Conservation (phyloP, 1,140 invertebrate genomes). For the Chironomus tepperi region DNA sequence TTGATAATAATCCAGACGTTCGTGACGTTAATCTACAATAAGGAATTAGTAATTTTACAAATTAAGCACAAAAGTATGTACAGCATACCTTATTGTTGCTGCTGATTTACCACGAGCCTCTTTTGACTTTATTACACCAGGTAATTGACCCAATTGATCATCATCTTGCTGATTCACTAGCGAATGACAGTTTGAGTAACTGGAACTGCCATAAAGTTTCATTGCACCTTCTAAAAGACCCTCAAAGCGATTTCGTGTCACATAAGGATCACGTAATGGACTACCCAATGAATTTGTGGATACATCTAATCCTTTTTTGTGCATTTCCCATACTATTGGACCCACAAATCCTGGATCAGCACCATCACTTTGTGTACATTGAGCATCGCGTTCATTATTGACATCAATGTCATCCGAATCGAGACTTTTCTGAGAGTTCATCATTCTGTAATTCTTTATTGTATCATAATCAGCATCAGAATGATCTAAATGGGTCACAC, state of each 20-base stretch:
- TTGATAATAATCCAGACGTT: neutral
- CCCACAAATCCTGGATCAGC: constrained; percentile 73
- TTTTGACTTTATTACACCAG: constrained; percentile 21
- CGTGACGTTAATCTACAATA: neutral
- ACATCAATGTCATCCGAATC: neutral
- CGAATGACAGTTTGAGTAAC: constrained; percentile 31
- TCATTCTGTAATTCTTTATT: constrained; percentile 20
- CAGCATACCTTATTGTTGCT: constrained; percentile 32
- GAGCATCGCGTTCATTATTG: neutral
- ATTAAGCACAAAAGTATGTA: neutral
- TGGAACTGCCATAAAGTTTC: constrained; percentile 38
- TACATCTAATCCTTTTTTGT: constrained; percentile 43
- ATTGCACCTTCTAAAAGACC: constrained; percentile 38
- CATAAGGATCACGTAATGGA: constrained; percentile 37
- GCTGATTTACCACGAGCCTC: constrained; percentile 38
- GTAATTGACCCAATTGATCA: constrained; percentile 13
- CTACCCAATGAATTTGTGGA: constrained; percentile 27
- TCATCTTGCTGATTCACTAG: constrained; percentile 31
- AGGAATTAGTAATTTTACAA: too few relatives aligned
- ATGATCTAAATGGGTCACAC: constrained; percentile 53
- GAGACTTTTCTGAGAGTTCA: neutral
- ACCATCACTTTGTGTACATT: constrained; percentile 35
- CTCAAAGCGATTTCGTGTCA: constrained; percentile 38
- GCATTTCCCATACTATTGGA: constrained; percentile 69
- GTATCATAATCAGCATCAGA: constrained; percentile 41